These are phyloP conservation scores for Ophion ventricosus DNA, from an alignment of 2,888 invertebrate genomes.

Conservation along the genomic window DNA sequence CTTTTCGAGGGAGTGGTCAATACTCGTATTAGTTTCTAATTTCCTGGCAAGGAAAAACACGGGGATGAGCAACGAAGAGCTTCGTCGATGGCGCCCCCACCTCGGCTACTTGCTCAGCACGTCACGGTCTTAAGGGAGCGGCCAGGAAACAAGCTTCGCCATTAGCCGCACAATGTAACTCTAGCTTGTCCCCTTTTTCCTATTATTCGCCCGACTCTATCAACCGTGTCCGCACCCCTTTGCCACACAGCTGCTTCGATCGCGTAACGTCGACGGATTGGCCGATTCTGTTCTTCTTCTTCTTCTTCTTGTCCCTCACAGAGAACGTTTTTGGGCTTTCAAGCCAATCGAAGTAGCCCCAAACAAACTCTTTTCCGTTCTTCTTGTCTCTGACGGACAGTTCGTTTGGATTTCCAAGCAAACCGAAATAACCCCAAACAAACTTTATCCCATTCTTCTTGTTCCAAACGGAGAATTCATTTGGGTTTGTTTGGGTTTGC, in stretches of 20 bases:
- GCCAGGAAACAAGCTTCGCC: constrained; percentile 79
- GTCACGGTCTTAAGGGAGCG: constrained; percentile 75
- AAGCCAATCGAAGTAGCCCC: background rate
- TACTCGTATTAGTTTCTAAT: constrained; percentile 45
- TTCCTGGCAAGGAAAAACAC: constrained; percentile 41
- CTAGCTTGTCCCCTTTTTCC: constrained; percentile 58
- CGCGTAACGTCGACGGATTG: constrained; percentile 76
- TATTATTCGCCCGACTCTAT: constrained; percentile 45
- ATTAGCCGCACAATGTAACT: constrained; percentile 78
- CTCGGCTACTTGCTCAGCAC: constrained; percentile 19
- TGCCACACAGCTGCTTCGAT: constrained; percentile 74
- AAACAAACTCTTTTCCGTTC: background rate
- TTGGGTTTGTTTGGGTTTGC: too few species aligned
- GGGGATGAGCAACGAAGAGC: constrained; percentile 17
- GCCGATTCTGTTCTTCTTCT: constrained; percentile 74
- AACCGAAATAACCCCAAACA: too few species aligned
- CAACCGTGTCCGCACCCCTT: constrained; percentile 44
- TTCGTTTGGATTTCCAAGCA: too few species aligned
- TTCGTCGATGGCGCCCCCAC: constrained; percentile 38
- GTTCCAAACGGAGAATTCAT: too few species aligned
- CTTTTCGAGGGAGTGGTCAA: constrained; percentile 54
- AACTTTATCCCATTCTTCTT: too few species aligned
- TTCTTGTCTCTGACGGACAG: too few species aligned
- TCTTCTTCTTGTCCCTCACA: background rate
- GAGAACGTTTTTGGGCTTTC: background rate